Evolutionary conservation across 2,797 vertebrate genomes (phyloP).

Genomic region (Sebastes elongatus): DNA sequence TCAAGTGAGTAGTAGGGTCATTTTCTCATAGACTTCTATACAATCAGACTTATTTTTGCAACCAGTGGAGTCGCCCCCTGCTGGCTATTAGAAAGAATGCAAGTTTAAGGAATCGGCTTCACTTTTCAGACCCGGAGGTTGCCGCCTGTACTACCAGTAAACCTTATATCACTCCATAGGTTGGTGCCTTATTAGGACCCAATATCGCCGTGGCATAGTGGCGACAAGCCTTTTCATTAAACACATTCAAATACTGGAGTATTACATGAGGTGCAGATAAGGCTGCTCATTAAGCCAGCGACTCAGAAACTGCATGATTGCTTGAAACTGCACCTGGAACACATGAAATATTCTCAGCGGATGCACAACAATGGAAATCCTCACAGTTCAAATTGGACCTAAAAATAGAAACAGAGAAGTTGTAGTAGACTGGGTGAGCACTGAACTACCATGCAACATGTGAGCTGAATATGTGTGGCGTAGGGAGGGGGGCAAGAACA

Average conservation of each 20-base stretch:
- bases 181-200: background rate
- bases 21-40: too few relatives aligned
- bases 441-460: constrained; percentile 5
- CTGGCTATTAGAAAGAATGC: too few relatives aligned
- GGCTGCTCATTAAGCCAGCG: background rate
- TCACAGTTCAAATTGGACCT: constrained; percentile 17
- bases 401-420: constrained; percentile 10
- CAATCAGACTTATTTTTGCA: too few relatives aligned
- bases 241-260: background rate
- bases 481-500: background rate
- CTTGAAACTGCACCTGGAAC: constrained; percentile 23
- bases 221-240: background rate
- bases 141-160: background rate
- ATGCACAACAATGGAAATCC: background rate
- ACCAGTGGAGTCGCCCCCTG: too few relatives aligned
- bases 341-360: constrained; percentile 2
- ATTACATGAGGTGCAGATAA: background rate
- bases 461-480: background rate
- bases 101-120: too few relatives aligned
- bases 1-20: too few relatives aligned
- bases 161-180: background rate
- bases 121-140: too few relatives aligned
- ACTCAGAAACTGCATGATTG: background rate
- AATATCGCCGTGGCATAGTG: background rate
- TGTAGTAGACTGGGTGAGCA: background rate